Base-by-base conservation (phyloP, 2,888 invertebrate species). In the Aphodius granarius region DNA sequence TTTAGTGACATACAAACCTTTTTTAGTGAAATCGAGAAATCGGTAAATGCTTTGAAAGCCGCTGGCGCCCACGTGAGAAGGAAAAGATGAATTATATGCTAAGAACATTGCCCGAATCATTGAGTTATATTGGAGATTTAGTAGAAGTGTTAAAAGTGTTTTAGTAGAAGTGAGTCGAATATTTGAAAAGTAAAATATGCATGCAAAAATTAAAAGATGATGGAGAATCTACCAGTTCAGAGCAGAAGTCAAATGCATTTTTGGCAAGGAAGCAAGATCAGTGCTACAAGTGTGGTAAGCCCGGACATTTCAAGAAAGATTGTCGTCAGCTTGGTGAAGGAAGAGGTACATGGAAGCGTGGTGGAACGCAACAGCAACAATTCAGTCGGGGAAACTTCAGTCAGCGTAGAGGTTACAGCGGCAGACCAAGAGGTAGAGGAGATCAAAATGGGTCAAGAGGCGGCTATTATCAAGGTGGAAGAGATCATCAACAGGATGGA, bases 291-390 rank as follows among this genome's bases (percentile, higher is more conserved):
- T 71, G 22, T 43, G 71, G 23, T 5, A 71, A 71, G n/a, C 0
- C 43, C 13, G 71, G 71, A n/a, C 16, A 71, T 71, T 6, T 85
- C 76, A 66, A 78, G 78, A 3, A 85, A 85, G 78, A 79, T 84
- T 0, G 85, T 80, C 65, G 78, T 23, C 23, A 23, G 23, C 5
- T 5, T 23, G 23, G 23, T 23, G 6, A 6, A 23, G 23, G 23
- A 23, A 23, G 23, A 23, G 23, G 23, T 23, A 5, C 23, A 23
- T 23, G 23, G 23, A 23, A 23, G 23, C 23, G 23, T 5, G 23
- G 23, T 23, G 4, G 4, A 4, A 23, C 6, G 23, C 23, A 23
- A 5, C 23, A 23, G 23, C 23, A 23, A 5, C 23, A 23, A 23
- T 6, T 23, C 23, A 23, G 23, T 6, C 4, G 23, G 6, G 23